Evolutionary conservation across 1,140 invertebrate genomes (phyloP).

Genomic region (Diploscapter pachys): DNA sequence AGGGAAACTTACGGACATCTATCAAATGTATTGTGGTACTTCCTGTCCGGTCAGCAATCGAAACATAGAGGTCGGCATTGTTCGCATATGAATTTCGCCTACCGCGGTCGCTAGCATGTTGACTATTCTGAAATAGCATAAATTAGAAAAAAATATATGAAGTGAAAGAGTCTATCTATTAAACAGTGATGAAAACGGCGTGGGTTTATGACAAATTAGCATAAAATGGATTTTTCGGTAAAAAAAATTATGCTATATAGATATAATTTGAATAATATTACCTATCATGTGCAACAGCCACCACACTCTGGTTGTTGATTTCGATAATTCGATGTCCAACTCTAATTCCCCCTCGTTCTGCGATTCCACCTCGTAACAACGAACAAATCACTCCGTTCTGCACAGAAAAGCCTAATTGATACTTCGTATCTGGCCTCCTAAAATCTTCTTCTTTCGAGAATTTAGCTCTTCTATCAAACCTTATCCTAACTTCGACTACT

Average conservation of each 20-base stretch:
- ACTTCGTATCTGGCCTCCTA: conserved; percentile 89
- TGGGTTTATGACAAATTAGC: too few species aligned
- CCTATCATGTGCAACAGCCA: conserved; percentile 97
- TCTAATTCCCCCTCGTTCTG: conserved; percentile 92
- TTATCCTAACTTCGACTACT: conserved; percentile 83
- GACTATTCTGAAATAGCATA: conserved; percentile 70
- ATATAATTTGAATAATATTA: background rate
- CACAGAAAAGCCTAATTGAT: conserved; percentile 98
- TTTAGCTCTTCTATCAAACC: background rate
- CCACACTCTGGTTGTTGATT: conserved; percentile 98
- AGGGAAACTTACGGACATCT: too few species aligned
- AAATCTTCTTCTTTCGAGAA: background rate
- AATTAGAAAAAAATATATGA: background rate
- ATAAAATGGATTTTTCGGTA: too few species aligned
- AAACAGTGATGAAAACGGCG: too few species aligned
- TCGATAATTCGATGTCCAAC: conserved; percentile 99
- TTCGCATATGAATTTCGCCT: conserved; percentile 99
- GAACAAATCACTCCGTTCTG: conserved; percentile 94
- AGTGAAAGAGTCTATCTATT: too few species aligned
- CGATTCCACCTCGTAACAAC: conserved; percentile 71
- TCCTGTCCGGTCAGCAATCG: conserved; percentile 95
- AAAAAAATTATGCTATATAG: background rate
- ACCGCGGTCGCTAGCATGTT: conserved; percentile 95
- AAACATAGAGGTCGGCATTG: conserved; percentile 99
- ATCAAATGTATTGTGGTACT: conserved; percentile 89